Conservation (phyloP, 2,888 invertebrate species). For the Apotomis capreana region DNA sequence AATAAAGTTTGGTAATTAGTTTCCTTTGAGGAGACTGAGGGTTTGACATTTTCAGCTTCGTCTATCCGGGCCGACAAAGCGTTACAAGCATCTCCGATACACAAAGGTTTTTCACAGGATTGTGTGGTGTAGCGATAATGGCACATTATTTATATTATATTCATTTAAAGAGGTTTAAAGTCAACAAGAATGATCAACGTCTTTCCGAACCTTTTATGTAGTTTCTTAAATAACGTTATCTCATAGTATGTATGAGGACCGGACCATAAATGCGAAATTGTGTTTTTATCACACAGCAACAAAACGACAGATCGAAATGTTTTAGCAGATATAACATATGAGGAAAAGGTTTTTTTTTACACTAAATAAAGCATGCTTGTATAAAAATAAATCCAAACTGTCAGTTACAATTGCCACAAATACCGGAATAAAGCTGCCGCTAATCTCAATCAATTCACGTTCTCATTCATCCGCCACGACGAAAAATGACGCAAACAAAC, state of each 20-base stretch:
- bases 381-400: neutral
- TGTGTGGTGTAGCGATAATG: neutral
- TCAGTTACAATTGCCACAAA: neutral
- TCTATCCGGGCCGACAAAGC: conserved; percentile 2
- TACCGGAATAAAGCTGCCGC: neutral
- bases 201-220: too few relatives aligned
- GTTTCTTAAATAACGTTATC: too few relatives aligned
- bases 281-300: too few relatives aligned
- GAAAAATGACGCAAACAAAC: conserved; percentile 43
- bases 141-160: neutral
- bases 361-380: too few relatives aligned
- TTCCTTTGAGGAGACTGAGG: conserved; percentile 43
- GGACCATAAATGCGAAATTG: too few relatives aligned
- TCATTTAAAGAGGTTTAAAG: too few relatives aligned
- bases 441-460: conserved; percentile 9
- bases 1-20: conserved; percentile 48
- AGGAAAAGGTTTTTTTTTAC: too few relatives aligned
- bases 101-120: neutral
- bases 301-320: too few relatives aligned
- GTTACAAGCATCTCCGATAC: conserved; percentile 2
- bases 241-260: too few relatives aligned
- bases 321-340: too few relatives aligned
- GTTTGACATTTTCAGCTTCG: conserved; percentile 12
- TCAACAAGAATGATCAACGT: too few relatives aligned
- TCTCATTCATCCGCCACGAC: conserved; percentile 3